These are phyloP conservation scores for Melinaea menophilus DNA, from an alignment of 2,888 invertebrate species.

Conservation along the genomic window DNA sequence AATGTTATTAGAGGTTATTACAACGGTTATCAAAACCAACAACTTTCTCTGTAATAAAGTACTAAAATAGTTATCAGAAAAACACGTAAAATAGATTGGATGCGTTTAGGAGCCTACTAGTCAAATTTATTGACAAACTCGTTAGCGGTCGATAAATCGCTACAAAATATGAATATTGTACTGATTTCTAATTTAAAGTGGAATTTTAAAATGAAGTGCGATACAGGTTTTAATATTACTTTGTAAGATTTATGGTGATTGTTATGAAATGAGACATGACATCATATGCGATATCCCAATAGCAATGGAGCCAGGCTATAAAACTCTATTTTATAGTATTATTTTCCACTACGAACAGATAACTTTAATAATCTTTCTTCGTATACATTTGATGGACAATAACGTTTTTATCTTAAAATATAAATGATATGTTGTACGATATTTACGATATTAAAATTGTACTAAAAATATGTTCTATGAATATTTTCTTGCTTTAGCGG, in stretches of 20 bases:
- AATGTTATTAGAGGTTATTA: not conserved
- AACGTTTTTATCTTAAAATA: no score
- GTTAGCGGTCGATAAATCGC: slow-evolving; percentile 58
- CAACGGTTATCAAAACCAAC: slow-evolving; percentile 11
- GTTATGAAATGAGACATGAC: not conserved
- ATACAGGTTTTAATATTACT: slow-evolving; percentile 11
- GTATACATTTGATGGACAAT: no score
- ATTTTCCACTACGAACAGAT: no score
- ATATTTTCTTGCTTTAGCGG: not conserved
- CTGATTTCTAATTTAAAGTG: slow-evolving; percentile 24
- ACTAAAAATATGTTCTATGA: not conserved
- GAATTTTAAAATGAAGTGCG: slow-evolving; percentile 14
- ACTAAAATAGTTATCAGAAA: slow-evolving; percentile 20
- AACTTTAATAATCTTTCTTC: no score
- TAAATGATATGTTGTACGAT: no score
- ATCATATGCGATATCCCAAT: not conserved
- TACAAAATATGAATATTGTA: slow-evolving; percentile 38
- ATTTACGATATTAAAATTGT: no score
- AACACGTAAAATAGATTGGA: slow-evolving; percentile 22
- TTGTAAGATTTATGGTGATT: slow-evolving; percentile 1
- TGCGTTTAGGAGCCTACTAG: slow-evolving; percentile 40
- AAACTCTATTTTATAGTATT: not conserved
- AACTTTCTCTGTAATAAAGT: slow-evolving; percentile 16
- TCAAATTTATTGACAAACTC: slow-evolving; percentile 59
- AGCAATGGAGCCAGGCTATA: not conserved